These are phyloP conservation scores for Tenthredo amoena DNA, from an alignment of 2,888 invertebrate genomes.

Conservation along the genomic window DNA sequence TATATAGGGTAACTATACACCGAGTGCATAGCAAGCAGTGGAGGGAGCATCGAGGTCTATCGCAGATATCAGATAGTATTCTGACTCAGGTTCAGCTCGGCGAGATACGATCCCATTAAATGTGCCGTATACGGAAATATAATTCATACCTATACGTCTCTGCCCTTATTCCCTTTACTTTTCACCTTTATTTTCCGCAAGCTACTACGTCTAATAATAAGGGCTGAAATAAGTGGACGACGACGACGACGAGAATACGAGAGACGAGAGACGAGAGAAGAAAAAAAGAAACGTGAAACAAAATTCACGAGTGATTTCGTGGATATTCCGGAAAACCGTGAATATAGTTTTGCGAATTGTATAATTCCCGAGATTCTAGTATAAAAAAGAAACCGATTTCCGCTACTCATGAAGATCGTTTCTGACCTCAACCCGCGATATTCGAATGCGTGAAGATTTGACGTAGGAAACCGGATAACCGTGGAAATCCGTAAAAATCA, in stretches of 20 bases:
- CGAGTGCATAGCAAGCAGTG: neutral
- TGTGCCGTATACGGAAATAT: slow-evolving; percentile 49
- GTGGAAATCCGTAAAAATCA: neutral
- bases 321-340: neutral
- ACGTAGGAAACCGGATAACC: neutral
- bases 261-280: too few species aligned
- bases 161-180: neutral
- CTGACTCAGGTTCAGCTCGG: slow-evolving; percentile 11
- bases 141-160: slow-evolving; percentile 35
- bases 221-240: too few species aligned
- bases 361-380: neutral
- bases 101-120: slow-evolving; percentile 48
- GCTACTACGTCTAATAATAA: too few species aligned
- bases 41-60: slow-evolving; percentile 2
- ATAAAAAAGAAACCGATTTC: neutral
- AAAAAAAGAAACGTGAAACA: too few species aligned
- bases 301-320: too few species aligned
- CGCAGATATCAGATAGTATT: slow-evolving; percentile 47
- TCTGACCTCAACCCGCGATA: neutral
- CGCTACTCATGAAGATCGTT: neutral
- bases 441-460: neutral
- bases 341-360: neutral
- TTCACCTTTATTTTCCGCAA: neutral
- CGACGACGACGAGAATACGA: too few species aligned
- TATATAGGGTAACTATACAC: neutral